Percentiles rank a stretch among this genome's conserved stretches.
These are phyloP conservation scores for Oenanthe melanoleuca DNA, from an alignment of 2,113 vertebrate genomes.

Conservation along the genomic window DNA sequence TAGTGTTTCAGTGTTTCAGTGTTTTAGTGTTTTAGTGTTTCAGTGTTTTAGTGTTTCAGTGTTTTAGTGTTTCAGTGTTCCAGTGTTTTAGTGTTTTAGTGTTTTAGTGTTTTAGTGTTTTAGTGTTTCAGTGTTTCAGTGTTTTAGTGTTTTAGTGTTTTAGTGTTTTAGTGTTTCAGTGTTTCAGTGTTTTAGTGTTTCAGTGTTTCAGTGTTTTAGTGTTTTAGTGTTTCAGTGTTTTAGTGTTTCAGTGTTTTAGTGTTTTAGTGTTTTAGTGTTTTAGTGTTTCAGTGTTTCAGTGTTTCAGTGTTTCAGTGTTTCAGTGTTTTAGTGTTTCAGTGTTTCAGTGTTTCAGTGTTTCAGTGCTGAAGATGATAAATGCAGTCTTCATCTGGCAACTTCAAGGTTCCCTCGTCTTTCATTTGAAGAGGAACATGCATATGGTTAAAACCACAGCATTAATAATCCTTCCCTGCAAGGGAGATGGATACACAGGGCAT, in stretches of 20 bases:
- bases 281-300: too few species aligned
- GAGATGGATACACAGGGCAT: neutral
- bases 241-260: too few species aligned
- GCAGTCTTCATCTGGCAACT: conserved; percentile 67
- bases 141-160: too few species aligned
- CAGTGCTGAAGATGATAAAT: conserved; percentile 68
- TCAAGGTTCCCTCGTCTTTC: conserved; percentile 3
- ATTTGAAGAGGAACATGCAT: neutral
- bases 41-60: too few species aligned
- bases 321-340: neutral
- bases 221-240: too few species aligned
- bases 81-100: neutral
- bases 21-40: too few species aligned
- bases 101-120: too few species aligned
- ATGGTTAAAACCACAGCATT: conserved; percentile 9
- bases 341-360: neutral
- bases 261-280: too few species aligned
- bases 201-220: neutral
- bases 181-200: neutral
- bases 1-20: too few species aligned
- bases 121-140: too few species aligned
- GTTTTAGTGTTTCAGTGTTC: neutral
- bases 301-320: neutral
- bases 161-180: too few species aligned
- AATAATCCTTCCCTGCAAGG: neutral